Base-by-base conservation (phyloP, 2,888 invertebrate species). In the Melipona beecheii region DNA sequence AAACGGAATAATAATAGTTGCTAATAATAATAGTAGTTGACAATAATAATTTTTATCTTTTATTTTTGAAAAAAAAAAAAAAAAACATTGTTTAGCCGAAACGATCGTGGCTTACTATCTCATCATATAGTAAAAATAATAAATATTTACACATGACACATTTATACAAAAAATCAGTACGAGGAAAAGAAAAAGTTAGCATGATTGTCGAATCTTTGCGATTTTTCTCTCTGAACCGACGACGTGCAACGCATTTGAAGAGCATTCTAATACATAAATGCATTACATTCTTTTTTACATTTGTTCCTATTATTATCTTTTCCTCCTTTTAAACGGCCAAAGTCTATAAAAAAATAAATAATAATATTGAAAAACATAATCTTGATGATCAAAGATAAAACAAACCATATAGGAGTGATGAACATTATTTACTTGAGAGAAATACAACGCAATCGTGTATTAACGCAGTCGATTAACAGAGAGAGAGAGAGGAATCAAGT, bases 111-210 rank as follows among this genome's bases (percentile, higher is more conserved):
- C 86, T 86, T 52, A 84, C 79, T 86, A 83, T 85, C 81, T 81
- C 75, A 85, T 87, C 91, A 87, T 88, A 90, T 84, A 89, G 83
- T 92, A 92, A 91, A 93, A 93, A 92, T 93, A 92, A 94, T 94
- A 93, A 94, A 93, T 94, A 94, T 94, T 89, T 93, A 93, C 93
- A 93, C 75, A 79, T 86, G 86, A 89, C 88, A 87, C 88, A 89
- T 90, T 90, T 90, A 90, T 90, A 91, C 87, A 92, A 90, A 91
- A 91, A 92, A 86, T 92, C 91, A 92, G 92, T 93, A 92, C 92
- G 86, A 90, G 90, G 84, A 87, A 90, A 90, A 91, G 90, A 91
- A 91, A 91, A 92, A 90, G 91, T 92, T 90, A 90, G 88, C 84
- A 81, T 92, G 92, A 92, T 92, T 91, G 93, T 93, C 91, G 88